phyloP scores from a whole-genome alignment of 92 coral and sea anemone genomes.

The Umimayanthus kanabou region DNA sequence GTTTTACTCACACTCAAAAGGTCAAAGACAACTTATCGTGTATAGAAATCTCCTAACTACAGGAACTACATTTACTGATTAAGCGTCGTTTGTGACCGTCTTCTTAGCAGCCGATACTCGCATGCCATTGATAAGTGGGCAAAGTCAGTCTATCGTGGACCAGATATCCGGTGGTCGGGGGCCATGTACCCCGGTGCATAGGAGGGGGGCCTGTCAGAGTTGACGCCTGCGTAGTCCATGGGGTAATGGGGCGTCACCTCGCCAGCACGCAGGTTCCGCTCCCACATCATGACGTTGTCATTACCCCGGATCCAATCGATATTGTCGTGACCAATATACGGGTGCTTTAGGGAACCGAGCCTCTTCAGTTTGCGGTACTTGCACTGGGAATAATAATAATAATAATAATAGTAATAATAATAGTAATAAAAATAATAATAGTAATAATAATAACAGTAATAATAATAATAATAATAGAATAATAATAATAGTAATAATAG shows the following conservation, averaged over 20 bases:
- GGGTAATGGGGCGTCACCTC: constrained; percentile 31
- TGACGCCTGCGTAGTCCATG: constrained; percentile 13
- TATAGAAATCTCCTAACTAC: neutral
- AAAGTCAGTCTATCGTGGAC: neutral
- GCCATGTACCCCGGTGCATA: neutral
- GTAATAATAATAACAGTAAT: neutral
- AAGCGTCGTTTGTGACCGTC: neutral
- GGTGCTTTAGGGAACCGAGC: neutral
- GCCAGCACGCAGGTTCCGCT: constrained; percentile 33
- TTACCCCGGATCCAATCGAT: constrained; percentile 16
- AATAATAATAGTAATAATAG: too few species aligned
- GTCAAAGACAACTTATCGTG: neutral
- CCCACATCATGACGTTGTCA: constrained; percentile 32
- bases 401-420: neutral
- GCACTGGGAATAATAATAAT: neutral
- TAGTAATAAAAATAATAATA: neutral
- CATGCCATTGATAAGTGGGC: neutral
- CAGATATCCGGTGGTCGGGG: neutral
- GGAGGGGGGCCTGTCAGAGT: constrained; percentile 6
- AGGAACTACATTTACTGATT: too few species aligned
- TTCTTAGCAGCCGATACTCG: neutral
- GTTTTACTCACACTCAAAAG: neutral
- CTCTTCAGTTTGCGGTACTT: constrained; percentile 35
- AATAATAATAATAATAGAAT: neutral
- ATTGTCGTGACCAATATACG: constrained; percentile 2